Evolutionary conservation across 2,113 vertebrate genomes (phyloP).

Genomic region (Microtus ochrogaster): DNA sequence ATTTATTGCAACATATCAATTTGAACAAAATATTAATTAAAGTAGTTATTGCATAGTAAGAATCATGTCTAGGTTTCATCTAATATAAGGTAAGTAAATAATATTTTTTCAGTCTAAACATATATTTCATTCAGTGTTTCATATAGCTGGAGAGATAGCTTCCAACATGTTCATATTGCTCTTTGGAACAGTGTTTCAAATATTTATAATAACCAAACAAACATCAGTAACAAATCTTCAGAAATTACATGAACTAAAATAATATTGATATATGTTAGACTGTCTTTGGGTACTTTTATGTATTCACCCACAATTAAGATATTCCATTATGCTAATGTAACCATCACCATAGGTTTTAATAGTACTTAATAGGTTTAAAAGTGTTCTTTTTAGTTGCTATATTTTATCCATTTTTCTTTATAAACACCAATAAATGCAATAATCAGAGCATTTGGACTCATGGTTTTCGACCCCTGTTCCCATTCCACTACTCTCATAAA

Average conservation of each 20-base stretch:
- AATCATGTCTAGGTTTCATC: background rate
- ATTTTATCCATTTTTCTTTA: background rate
- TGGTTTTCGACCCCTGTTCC: conserved; percentile 12
- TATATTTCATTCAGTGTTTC: background rate
- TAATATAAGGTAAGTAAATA: background rate
- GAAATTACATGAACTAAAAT: background rate
- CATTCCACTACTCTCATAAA: conserved; percentile 47
- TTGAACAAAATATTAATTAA: background rate
- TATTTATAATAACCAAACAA: background rate
- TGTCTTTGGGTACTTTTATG: background rate
- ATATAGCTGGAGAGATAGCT: background rate
- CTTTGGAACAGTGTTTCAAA: background rate
- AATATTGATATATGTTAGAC: background rate
- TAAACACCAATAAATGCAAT: background rate
- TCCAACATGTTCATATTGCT: background rate
- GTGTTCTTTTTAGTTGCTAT: background rate
- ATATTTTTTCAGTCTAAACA: background rate
- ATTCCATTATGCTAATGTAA: background rate
- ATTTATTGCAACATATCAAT: background rate
- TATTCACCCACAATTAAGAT: background rate
- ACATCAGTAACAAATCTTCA: background rate
- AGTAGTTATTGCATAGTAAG: background rate
- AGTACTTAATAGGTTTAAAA: background rate
- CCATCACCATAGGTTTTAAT: background rate
- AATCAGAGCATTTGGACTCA: conserved; percentile 14